A percentile compares a stretch with the other conserved stretches of the same genome.
Evolutionary conservation across 1,140 invertebrate species (phyloP).

Genomic region (Asobara japonica): DNA sequence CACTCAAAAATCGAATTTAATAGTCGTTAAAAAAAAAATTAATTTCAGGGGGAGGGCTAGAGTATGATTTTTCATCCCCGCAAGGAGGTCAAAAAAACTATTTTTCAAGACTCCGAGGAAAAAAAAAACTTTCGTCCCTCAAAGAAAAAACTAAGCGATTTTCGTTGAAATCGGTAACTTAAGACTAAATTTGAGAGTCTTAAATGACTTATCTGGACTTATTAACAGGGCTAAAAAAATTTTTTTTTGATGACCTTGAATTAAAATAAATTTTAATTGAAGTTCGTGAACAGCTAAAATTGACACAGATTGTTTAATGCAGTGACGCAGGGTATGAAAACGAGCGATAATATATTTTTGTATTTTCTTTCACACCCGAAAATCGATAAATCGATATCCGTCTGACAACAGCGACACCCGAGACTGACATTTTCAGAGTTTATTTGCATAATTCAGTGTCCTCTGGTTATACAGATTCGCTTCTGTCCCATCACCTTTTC

Average conservation of each 20-base stretch:
- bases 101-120: not conserved
- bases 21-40: not conserved
- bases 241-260: no score
- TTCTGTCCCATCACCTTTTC: not conserved
- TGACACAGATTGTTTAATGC: not conserved
- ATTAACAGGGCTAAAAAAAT: no score
- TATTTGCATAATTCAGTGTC: constrained; percentile 54
- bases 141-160: not conserved
- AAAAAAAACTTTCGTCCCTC: not conserved
- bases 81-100: not conserved
- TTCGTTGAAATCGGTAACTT: not conserved
- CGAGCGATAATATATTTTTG: not conserved
- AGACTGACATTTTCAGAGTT: constrained; percentile 53
- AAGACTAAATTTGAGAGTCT: not conserved
- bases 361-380: constrained; percentile 17
- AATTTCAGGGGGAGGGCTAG: no score
- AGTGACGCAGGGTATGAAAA: constrained; percentile 1
- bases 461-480: not conserved
- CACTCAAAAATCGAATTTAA: no score
- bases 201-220: no score
- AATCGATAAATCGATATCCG: constrained; percentile 41
- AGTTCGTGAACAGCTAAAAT: not conserved
- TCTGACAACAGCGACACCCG: constrained; percentile 33
- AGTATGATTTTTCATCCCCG: not conserved
- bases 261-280: no score